Evolutionary conservation across 2,888 invertebrate species (phyloP).

Genomic region (Drosophila kambysellisi): DNA sequence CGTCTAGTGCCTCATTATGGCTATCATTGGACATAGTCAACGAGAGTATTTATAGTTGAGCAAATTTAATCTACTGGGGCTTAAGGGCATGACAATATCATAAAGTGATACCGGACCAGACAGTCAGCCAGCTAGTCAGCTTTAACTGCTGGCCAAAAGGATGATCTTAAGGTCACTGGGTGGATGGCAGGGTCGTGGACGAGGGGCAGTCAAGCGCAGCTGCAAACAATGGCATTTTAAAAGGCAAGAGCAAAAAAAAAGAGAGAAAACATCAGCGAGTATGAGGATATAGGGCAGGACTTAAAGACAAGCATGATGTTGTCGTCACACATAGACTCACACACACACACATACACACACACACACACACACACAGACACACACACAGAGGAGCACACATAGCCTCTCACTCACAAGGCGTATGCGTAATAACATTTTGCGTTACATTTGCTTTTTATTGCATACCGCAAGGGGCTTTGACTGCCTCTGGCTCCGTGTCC

Average conservation of each 20-base stretch:
- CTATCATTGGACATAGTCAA: conserved; percentile 2
- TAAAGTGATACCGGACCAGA: conserved; percentile 16
- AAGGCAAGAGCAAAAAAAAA: conserved; percentile 53
- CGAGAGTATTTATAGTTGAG: conserved; percentile 25
- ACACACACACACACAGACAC: conserved; percentile 9
- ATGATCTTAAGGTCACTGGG: conserved; percentile 53
- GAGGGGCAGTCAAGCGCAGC: conserved; percentile 62
- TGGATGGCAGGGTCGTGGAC: conserved; percentile 16
- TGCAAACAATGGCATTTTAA: conserved; percentile 77
- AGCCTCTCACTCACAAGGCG: conserved; percentile 60
- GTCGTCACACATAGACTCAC: conserved; percentile 25
- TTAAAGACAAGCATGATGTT: conserved; percentile 58
- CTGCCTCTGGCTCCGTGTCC: conserved; percentile 9
- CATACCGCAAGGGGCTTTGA: conserved; percentile 74
- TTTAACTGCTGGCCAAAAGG: conserved; percentile 34
- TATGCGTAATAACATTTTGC: conserved; percentile 79
- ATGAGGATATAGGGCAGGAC: conserved; percentile 26
- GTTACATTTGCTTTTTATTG: conserved; percentile 81
- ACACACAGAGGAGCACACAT: not conserved
- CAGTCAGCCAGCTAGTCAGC: conserved; percentile 9
- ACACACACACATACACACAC: conserved; percentile 2
- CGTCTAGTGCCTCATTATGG: conserved; percentile 18
- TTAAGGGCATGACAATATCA: conserved; percentile 32
- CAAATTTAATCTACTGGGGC: conserved; percentile 13
- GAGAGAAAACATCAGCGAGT: conserved; percentile 7